Conservation (phyloP, 2,113 vertebrate species). For the Heteronetta atricapilla region DNA sequence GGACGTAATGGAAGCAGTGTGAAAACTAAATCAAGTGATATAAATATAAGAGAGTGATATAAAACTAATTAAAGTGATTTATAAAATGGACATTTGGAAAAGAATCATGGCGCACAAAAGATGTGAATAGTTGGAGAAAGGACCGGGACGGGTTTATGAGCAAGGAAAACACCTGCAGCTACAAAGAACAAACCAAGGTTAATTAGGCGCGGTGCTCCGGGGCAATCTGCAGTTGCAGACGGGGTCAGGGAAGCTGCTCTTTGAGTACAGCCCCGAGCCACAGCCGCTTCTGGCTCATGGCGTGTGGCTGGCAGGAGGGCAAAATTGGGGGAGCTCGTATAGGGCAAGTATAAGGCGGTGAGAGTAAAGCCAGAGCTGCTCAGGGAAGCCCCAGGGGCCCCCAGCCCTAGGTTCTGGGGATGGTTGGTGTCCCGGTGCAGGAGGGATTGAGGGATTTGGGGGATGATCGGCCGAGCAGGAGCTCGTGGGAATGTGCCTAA, state of each 20-base stretch:
- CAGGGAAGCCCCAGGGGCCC: background rate
- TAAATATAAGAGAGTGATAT: slow-evolving; percentile 30
- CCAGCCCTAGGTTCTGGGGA: background rate
- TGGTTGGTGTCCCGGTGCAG: background rate
- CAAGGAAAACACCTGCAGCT: background rate
- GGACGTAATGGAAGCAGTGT: slow-evolving; percentile 18
- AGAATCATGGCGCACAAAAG: background rate
- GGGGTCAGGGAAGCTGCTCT: background rate
- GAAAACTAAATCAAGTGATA: slow-evolving; percentile 28
- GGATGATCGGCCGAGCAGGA: background rate
- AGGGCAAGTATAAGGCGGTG: accelerated
- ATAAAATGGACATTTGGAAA: slow-evolving; percentile 15
- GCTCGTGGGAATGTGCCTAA: background rate
- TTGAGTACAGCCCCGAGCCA: accelerated
- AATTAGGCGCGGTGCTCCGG: background rate
- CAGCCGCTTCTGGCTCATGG: background rate
- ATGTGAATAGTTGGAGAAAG: background rate
- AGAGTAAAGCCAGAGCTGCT: background rate
- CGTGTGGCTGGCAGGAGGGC: background rate
- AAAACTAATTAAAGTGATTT: slow-evolving; percentile 61
- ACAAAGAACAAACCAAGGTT: background rate
- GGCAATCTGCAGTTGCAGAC: background rate
- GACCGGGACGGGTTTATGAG: background rate
- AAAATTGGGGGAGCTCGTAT: accelerated
- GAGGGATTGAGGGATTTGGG: background rate